Evolutionary conservation across 2,113 vertebrate genomes (phyloP), one percentile per base, ranked within the genome.

Genomic region (Columba livia): DNA sequence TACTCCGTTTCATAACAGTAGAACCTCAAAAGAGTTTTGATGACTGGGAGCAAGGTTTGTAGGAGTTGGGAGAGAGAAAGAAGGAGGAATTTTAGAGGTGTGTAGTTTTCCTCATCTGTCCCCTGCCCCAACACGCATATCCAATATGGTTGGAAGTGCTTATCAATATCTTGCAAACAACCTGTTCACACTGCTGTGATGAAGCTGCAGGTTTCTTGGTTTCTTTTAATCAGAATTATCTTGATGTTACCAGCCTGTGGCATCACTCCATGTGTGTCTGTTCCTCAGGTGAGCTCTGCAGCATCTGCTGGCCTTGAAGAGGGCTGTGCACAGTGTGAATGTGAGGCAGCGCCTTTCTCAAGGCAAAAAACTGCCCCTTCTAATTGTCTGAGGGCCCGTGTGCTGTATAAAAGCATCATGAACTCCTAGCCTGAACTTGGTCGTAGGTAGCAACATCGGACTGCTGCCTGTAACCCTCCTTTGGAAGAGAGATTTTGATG

Each of bases 401-500:
- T 34, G 58, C 60, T 67, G 7, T 31, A 47, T 20, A 51, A 88
- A 90, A 83, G 6, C 25, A 5, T 5, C 38, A 11, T 24, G 15
- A 85, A 36, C 16, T 60, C 32, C 44, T 25, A 21, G 12, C 28
- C 71, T 73, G 36, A 48, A 12, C 58, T 42, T 14, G 5, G 34
- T 65, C 51, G 1, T 4, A 4, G 15, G 38, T 73, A 29, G 18
- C 36, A 17, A 2, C 14, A 19, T 32, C 0, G 10, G 69, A 2
- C 26, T 28, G 44, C 31, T 24, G 1, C 2, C n/a, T 18, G 0
- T 18, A 2, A 9, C 11, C 25, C 11, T 8, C 34, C 18, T 21
- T 38, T 10, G 48, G 21, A 40, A 12, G 0, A 6, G 47, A 38
- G 66, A 65, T 13, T 26, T 40, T 23, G 10, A 51, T 44, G 78